Percentiles rank a stretch among this genome's conserved stretches.
Conservation (phyloP, 2,888 invertebrate genomes). For the Ypsolopha sequella region DNA sequence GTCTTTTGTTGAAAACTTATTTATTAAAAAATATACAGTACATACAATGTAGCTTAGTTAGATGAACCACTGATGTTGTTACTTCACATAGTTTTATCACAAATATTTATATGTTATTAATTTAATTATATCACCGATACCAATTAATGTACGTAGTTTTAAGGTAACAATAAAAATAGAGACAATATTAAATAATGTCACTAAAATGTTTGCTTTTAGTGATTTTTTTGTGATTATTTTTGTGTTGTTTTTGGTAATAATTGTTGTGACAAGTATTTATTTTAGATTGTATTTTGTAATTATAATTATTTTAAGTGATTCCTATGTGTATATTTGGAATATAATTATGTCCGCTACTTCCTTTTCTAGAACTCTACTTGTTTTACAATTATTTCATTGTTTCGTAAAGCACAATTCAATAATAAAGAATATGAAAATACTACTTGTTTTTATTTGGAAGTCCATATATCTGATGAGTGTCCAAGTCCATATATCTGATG, state of each 20-base stretch:
- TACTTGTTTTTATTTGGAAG: too few relatives aligned
- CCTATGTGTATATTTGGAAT: conserved; percentile 13
- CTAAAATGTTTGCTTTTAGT: background rate
- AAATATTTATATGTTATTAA: conserved; percentile 2
- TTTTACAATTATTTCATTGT: conserved; percentile 7
- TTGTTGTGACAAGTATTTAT: conserved; percentile 7
- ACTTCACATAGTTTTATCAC: conserved; percentile 29
- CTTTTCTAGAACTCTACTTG: conserved; percentile 5
- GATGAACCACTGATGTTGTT: conserved; percentile 27
- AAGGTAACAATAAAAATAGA: too few relatives aligned
- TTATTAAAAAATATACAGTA: conserved; percentile 27
- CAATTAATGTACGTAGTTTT: background rate
- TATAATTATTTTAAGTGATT: conserved; percentile 7
- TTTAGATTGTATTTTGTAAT: conserved; percentile 8
- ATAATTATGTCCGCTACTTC: conserved; percentile 10
- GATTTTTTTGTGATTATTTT: background rate
- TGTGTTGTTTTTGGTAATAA: background rate
- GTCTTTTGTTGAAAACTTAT: conserved; percentile 36
- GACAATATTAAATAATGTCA: background rate
- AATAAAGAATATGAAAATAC: background rate
- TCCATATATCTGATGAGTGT: too few relatives aligned
- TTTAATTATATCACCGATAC: background rate
- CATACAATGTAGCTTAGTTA: conserved; percentile 8
- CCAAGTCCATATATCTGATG: too few relatives aligned
- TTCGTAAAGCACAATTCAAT: conserved; percentile 12